These are phyloP conservation scores for Macroramphosus scolopax DNA, from an alignment of 2,797 vertebrate genomes.

Conservation along the genomic window DNA sequence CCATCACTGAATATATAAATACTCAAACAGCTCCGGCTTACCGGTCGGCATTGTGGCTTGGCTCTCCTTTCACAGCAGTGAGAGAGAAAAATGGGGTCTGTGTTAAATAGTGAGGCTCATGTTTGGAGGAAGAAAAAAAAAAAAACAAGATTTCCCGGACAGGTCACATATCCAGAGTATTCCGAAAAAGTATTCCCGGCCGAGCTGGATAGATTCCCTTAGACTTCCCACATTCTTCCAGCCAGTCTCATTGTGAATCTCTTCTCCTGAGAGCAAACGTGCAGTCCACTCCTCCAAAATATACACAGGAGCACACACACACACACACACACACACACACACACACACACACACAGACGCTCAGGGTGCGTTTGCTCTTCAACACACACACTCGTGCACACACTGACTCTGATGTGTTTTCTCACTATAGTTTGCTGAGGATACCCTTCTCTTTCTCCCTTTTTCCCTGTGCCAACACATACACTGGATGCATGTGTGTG, in stretches of 20 bases:
- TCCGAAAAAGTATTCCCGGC: slow-evolving; percentile 48
- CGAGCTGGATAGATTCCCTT: slow-evolving; percentile 15
- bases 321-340: slow-evolving; percentile 26
- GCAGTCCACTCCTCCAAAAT: slow-evolving; percentile 41
- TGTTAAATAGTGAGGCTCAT: slow-evolving; percentile 15
- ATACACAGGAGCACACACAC: slow-evolving; percentile 26
- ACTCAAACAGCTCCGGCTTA: slow-evolving; percentile 44
- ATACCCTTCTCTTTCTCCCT: slow-evolving; percentile 41
- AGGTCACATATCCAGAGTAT: slow-evolving; percentile 65
- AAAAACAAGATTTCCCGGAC: slow-evolving; percentile 21
- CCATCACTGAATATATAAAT: not conserved
- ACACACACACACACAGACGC: too few species aligned
- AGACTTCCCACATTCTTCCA: slow-evolving; percentile 38
- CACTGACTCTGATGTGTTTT: slow-evolving; percentile 22
- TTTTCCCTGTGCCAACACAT: slow-evolving; percentile 51
- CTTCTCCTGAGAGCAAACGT: slow-evolving; percentile 37
- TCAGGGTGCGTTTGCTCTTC: too few species aligned
- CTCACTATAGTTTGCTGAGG: slow-evolving; percentile 35
- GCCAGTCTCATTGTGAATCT: slow-evolving; percentile 49
- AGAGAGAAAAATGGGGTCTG: slow-evolving; percentile 1
- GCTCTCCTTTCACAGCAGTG: slow-evolving; percentile 25
- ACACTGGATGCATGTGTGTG: slow-evolving; percentile 54
- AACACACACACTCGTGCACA: too few species aligned
- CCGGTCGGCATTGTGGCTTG: slow-evolving; percentile 71
- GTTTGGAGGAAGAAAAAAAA: slow-evolving; percentile 2